Base-by-base conservation (phyloP, 2,797 vertebrate species). In the Sternotherus odoratus region DNA sequence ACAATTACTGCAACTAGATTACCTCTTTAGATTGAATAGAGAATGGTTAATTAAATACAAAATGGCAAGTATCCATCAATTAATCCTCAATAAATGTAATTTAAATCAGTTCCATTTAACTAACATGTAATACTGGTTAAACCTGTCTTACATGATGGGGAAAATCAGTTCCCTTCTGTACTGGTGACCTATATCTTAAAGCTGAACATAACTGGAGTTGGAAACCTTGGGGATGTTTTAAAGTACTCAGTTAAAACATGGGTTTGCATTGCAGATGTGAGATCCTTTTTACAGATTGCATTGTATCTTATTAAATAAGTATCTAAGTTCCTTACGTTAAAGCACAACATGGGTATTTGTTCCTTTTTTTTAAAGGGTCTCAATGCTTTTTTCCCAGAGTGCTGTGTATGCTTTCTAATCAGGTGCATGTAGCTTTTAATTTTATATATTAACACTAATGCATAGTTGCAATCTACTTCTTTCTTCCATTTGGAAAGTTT, bases 401-500 rank as follows among this genome's bases (percentile, higher is more conserved):
- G 66, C 16, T 33, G n/a, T 15, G 53, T 63, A 26, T 77, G 81
- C 9, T 82, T 86, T 84, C 49, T 17, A 92, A 85, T n/a, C 94
- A 94, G 90, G 79, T 72, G 50, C 21, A 7, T 46, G 75, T 90
- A 83, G 90, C 26, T 0, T 2, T 72, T 39, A 72, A 43, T 72
- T 43, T 49, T 87, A 81, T 89, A 57, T 1, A 36, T 90, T 79
- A 83, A 74, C 92, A 91, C 74, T 75, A 23, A 80, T 75, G 75
- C 4, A 2, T 3, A 60, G 43, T 79, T n/a, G 0, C 23, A 0
- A 86, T 72, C 51, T 46, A 66, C 85, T 7, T 3, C 85, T 49
- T 91, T 86, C 86, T 95, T 92, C 96, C 78, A 97, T 77, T 89
- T 94, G 91, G 88, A 96, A 82, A 75, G 26, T 15, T n/a, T 88